Base-by-base conservation (phyloP, 1,140 invertebrate genomes). In the Diprion similis region DNA sequence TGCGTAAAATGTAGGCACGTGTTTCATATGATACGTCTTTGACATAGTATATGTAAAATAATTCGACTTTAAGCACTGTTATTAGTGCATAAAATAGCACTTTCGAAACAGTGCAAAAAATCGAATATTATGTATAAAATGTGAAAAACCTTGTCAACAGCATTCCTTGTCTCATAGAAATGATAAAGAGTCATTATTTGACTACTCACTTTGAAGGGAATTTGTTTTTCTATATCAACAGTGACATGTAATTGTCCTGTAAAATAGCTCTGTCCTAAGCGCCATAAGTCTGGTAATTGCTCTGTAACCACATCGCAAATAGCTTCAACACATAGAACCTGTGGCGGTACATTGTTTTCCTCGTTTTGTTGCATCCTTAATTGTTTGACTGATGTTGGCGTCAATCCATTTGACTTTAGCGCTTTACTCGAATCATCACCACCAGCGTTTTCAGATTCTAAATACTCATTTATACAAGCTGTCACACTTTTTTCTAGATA, bases 231-330 rank as follows among this genome's bases (percentile, higher is more conserved):
- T 1, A 89, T 86, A 82, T 95, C 91, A 65, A 94, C 91, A 73
- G 92, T 91, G 1, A 93, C 91, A 77, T 93, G 90, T 11, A 98
- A 83, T 80, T 97, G 95, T 3, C 95, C 95, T 13, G 92, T 93
- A 82, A 98, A 96, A 86, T 98, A 98, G 70, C 94, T 92, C 83
- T 97, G 95, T 4, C 96, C 95, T 3, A 98, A 89, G 85, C 94
- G 94, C 95, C 96, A 97, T 10, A 98, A 87, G 85, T 97, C 94
- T 0, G 95, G 95, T 76, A 96, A 92, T 69, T 92, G 91, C 75
- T 92, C 89, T 11, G 90, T 89, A 65, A 96, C 89, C 66, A 93
- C 89, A 46, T 93, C 91, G 72, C 92, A 93, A 51, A 95, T 85
- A 76, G 94, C 92, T 85, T 95, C 94, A 10, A 95, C 89, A 85